phyloP scores from a whole-genome alignment of 2,113 vertebrate species.

The Emydura subglobosa region DNA sequence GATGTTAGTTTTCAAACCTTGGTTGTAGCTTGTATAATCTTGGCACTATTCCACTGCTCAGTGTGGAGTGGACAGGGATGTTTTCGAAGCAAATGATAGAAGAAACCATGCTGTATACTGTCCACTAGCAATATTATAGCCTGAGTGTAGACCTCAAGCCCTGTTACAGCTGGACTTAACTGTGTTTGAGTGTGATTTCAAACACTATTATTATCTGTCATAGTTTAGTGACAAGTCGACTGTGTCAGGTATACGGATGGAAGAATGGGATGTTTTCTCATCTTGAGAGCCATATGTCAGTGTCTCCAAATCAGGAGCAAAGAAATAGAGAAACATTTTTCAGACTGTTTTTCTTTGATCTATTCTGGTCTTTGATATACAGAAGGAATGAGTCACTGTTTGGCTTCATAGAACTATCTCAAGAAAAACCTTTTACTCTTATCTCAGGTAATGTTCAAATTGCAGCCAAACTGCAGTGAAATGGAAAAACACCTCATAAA shows the following conservation, averaged over 20 bases:
- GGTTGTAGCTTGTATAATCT: background rate
- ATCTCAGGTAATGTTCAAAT: slow-evolving; percentile 66
- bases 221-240: slow-evolving; percentile 49
- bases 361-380: slow-evolving; percentile 64
- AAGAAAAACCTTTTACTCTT: slow-evolving; percentile 69
- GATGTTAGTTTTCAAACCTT: background rate
- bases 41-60: background rate
- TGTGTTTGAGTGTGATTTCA: slow-evolving; percentile 47
- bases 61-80: background rate
- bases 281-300: slow-evolving; percentile 60
- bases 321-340: slow-evolving; percentile 73
- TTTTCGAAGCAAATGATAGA: background rate
- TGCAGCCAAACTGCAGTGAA: slow-evolving; percentile 48
- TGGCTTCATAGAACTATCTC: slow-evolving; percentile 56
- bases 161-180: background rate
- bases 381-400: slow-evolving; percentile 66
- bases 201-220: slow-evolving; percentile 39
- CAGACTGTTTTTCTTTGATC: slow-evolving; percentile 74
- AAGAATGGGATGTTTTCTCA: slow-evolving; percentile 59
- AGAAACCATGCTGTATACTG: background rate
- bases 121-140: background rate
- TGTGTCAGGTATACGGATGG: slow-evolving; percentile 16
- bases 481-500: slow-evolving; percentile 26
- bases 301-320: slow-evolving; percentile 62
- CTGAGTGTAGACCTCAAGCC: background rate